Base-by-base conservation (phyloP, 2,113 vertebrate species). In the Bufo gargarizans region DNA sequence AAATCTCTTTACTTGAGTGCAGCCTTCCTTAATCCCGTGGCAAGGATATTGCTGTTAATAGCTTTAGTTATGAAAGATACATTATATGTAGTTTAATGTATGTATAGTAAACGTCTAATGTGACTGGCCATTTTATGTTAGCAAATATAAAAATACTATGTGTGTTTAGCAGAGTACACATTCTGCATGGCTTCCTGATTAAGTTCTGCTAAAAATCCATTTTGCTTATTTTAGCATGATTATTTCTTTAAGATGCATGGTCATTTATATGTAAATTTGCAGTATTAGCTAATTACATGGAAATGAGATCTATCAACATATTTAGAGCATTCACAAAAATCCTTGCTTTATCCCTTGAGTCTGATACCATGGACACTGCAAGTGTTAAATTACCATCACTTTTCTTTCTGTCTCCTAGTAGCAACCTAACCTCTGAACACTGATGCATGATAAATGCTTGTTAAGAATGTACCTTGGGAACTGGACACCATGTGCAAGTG, bases 261-360 rank as follows among this genome's bases (percentile, higher is more conserved):
- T 83, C 76, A 83, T 89, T 88, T 88, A 88, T 88, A 89, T 89
- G 87, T 89, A 89, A 89, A 89, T 88, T 63, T 77, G 45, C 7
- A 82, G 20, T 63, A 76, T 76, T 84, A 19, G 80, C 81, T 88
- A 88, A 88, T 77, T 88, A 74, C 87, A 88, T 88, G 87, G 77
- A 88, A 77, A 83, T 88, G 22, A 89, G 82, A 65, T 83, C 22
- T 58, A 84, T 84, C 87, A 78, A 78, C 72, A 56, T 33, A 84
- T 78, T 50, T 77, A 16, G 9, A 67, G 49, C 2, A 4, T 88
- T 50, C 22, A 58, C 6, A 17, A 19, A 82, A 50, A 56, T 89
- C 49, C 81, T 20, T 67, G 72, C 58, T n/a, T 82, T 77, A 76
- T 88, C 87, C 71, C 72, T 58, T 4, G 87, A 89, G 82, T 69